phyloP scores from a whole-genome alignment of 1,140 invertebrate genomes.

The Pseudoatta argentina region DNA sequence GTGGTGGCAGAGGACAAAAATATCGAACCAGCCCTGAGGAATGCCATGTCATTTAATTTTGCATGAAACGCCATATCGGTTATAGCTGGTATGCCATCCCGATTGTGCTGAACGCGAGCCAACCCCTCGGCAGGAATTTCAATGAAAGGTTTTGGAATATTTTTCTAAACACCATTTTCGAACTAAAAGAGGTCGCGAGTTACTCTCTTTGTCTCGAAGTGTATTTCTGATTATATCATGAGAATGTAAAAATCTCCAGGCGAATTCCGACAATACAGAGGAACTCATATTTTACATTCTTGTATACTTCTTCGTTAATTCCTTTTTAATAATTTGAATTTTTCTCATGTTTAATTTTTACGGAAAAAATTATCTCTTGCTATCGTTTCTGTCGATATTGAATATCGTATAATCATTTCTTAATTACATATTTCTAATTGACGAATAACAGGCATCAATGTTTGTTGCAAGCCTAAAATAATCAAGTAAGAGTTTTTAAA shows the following conservation, averaged over 20 bases:
- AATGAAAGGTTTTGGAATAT: slow-evolving; percentile 59
- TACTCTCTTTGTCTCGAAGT: not conserved
- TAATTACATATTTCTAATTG: not conserved
- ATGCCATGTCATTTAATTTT: slow-evolving; percentile 42
- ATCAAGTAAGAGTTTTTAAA: not conserved
- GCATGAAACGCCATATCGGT: slow-evolving; percentile 29
- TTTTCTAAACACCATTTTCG: slow-evolving; percentile 37
- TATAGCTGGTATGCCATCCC: slow-evolving; percentile 34
- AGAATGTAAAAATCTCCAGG: not conserved
- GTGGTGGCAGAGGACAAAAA: slow-evolving; percentile 4
- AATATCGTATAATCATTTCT: not conserved
- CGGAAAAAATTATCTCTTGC: not conserved
- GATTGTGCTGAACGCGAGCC: slow-evolving; percentile 28
- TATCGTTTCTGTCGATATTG: not conserved
- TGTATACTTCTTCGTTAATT: not conserved
- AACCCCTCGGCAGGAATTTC: slow-evolving; percentile 49
- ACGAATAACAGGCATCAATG: not conserved
- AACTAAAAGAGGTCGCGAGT: not conserved
- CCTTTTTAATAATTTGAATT: not conserved
- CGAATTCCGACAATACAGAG: slow-evolving; percentile 1
- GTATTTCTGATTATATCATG: slow-evolving; percentile 40
- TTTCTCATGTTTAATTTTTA: not conserved
- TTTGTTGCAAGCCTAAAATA: not conserved
- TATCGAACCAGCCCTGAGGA: slow-evolving; percentile 32
- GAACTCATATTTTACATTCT: not conserved